Percentiles rank a stretch among this genome's conserved stretches.
phyloP scores from a whole-genome alignment of 2,888 invertebrate species.

The Cyrtodaria siliqua region DNA sequence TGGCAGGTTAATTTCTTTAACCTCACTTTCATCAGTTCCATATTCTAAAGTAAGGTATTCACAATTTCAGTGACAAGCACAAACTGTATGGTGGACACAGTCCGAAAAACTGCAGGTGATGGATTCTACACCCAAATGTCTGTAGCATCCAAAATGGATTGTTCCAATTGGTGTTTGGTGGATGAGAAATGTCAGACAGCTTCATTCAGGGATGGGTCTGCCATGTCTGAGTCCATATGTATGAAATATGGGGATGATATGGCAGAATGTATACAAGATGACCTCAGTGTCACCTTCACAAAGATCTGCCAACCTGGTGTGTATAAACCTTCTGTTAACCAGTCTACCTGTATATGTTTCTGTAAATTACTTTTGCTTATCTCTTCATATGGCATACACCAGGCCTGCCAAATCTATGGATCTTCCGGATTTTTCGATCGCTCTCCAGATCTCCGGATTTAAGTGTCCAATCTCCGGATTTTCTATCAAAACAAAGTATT shows the following conservation, averaged over 20 bases:
- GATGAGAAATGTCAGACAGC: not conserved
- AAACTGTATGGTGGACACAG: slow-evolving; percentile 5
- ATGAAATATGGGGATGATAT: not conserved
- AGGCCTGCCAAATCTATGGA: no score
- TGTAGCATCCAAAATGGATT: not conserved
- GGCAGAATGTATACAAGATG: not conserved
- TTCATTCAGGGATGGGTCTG: not conserved
- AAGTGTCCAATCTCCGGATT: no score
- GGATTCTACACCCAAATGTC: not conserved
- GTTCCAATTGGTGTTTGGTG: not conserved
- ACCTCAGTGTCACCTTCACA: not conserved
- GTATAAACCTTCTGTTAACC: not conserved
- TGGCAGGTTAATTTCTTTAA: no score
- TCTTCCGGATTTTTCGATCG: no score
- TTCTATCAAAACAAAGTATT: no score
- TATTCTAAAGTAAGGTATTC: no score
- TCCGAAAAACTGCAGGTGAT: not conserved
- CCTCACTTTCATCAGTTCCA: no score
- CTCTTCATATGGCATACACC: no score
- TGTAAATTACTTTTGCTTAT: no score
- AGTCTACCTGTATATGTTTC: no score
- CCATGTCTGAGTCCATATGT: not conserved
- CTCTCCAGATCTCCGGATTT: no score
- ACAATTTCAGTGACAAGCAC: no score
- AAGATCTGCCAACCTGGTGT: slow-evolving; percentile 13